Conservation (phyloP, 2,888 invertebrate species). For the Xestia xanthographa region DNA sequence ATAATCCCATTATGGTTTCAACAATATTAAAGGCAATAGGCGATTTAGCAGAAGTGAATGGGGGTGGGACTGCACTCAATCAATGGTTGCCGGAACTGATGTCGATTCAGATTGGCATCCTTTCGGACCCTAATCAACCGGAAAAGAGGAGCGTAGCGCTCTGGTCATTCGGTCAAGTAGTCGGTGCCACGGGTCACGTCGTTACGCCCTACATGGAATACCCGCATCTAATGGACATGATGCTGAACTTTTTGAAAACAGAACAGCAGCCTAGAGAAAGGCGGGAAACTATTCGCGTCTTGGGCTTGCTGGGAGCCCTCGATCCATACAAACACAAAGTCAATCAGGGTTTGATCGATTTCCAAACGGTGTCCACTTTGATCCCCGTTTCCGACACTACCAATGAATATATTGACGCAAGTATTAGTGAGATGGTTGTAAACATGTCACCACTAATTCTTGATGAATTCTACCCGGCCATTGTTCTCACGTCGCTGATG, state of each 20-base stretch:
- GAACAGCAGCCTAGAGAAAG: slow-evolving; percentile 97
- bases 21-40: slow-evolving; percentile 98
- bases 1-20: slow-evolving; percentile 97
- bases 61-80: slow-evolving; percentile 96
- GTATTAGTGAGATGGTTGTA: slow-evolving; percentile 98
- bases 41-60: slow-evolving; percentile 97
- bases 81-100: slow-evolving; percentile 97
- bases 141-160: slow-evolving; percentile 98
- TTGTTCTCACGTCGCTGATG: slow-evolving; percentile 98
- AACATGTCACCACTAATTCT: slow-evolving; percentile 96
- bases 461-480: slow-evolving; percentile 99
- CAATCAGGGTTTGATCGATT: slow-evolving; percentile 97
- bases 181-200: slow-evolving; percentile 98
- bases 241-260: slow-evolving; percentile 98
- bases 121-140: slow-evolving; percentile 98
- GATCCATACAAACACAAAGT: slow-evolving; percentile 99
- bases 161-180: slow-evolving; percentile 98
- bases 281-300: slow-evolving; percentile 97
- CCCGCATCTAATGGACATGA: slow-evolving; percentile 97
- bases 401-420: slow-evolving; percentile 90
- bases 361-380: slow-evolving; percentile 94
- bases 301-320: slow-evolving; percentile 98
- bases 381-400: slow-evolving; percentile 94
- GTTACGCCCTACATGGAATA: slow-evolving; percentile 98
- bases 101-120: slow-evolving; percentile 96